phyloP scores from a whole-genome alignment of 1,140 invertebrate species.

The Teleogryllus occipitalis region DNA sequence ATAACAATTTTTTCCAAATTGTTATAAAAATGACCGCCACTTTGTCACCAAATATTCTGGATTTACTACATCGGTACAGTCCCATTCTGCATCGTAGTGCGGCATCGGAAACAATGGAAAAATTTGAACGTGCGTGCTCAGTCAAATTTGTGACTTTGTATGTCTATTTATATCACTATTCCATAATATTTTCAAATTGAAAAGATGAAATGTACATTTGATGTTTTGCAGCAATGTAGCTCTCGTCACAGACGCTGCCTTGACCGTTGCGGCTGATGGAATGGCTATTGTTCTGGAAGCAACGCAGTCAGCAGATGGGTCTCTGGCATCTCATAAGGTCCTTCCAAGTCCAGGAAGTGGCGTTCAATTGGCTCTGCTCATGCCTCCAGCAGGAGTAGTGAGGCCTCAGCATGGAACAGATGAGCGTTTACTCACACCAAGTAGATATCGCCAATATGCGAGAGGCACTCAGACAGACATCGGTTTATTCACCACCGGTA shows the following conservation, averaged over 20 bases:
- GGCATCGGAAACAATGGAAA: too few species aligned
- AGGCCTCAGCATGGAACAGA: neutral
- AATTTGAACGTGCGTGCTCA: too few species aligned
- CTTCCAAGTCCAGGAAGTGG: neutral
- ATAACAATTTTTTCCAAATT: too few species aligned
- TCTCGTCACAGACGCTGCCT: neutral
- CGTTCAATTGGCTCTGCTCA: conserved; percentile 25
- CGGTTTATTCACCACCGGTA: conserved; percentile 24
- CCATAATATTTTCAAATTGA: too few species aligned
- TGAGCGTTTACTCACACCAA: conserved; percentile 27
- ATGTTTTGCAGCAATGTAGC: neutral
- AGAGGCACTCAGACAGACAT: conserved; percentile 58
- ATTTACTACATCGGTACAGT: too few species aligned
- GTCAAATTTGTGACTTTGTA: too few species aligned
- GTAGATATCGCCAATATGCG: conserved; percentile 20
- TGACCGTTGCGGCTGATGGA: conserved; percentile 12
- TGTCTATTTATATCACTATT: too few species aligned
- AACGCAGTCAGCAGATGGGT: neutral
- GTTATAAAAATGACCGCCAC: too few species aligned
- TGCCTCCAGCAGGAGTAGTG: conserved; percentile 12
- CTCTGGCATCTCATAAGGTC: neutral
- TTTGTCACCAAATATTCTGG: too few species aligned
- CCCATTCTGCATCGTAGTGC: too few species aligned
- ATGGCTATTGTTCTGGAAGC: conserved; percentile 9
- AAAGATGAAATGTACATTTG: too few species aligned